phyloP scores from a whole-genome alignment of 2,113 vertebrate species.

The Gadus macrocephalus region DNA sequence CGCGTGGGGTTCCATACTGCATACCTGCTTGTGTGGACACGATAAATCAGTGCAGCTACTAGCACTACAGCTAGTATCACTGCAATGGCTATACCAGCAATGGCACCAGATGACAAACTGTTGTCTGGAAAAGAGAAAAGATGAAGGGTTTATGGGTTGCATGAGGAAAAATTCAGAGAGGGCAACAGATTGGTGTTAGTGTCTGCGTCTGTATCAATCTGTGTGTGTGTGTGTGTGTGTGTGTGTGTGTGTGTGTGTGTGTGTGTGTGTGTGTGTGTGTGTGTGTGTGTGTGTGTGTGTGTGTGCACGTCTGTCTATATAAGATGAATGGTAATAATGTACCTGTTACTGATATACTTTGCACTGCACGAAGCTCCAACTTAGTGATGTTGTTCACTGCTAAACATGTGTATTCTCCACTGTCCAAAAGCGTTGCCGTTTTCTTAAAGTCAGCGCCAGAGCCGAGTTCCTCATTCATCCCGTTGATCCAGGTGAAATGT shows the following conservation, averaged over 20 bases:
- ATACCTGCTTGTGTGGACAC: slow-evolving; percentile 25
- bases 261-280: not conserved
- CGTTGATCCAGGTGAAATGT: slow-evolving; percentile 42
- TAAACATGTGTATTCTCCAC: slow-evolving; percentile 45
- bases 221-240: not conserved
- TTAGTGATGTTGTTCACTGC: slow-evolving; percentile 22
- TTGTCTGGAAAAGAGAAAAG: not conserved
- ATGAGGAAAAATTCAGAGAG: not conserved
- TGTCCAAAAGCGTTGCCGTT: not conserved
- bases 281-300: not conserved
- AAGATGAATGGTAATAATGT: not conserved
- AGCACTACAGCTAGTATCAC: not conserved
- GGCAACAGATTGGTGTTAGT: no score
- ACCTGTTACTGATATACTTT: slow-evolving; percentile 22
- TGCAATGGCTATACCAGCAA: slow-evolving; percentile 37
- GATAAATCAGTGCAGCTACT: not conserved
- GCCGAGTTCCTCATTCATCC: not conserved
- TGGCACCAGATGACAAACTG: slow-evolving; percentile 16
- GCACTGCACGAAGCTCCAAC: fast-evolving
- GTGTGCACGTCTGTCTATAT: not conserved
- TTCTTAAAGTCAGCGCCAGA: slow-evolving; percentile 17
- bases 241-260: not conserved
- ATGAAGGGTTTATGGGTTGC: not conserved
- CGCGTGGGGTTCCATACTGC: not conserved
- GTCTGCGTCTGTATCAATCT: no score